Conservation (phyloP, 2,113 vertebrate species). For the Gulo gulo region DNA sequence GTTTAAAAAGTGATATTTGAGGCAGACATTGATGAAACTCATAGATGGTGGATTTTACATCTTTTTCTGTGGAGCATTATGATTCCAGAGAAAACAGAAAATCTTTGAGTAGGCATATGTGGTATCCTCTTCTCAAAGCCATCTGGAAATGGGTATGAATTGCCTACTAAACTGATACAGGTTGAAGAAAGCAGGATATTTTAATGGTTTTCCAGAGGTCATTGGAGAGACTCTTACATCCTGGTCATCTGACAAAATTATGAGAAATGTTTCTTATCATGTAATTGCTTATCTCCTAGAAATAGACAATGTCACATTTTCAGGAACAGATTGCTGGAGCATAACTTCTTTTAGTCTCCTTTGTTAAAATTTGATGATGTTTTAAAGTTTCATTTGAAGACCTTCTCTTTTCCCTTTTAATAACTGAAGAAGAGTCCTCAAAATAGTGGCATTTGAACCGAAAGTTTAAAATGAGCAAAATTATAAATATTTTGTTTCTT, state of each 20-base stretch:
- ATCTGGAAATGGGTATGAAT: background rate
- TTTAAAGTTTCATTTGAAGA: slow-evolving; percentile 22
- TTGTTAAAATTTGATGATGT: slow-evolving; percentile 21
- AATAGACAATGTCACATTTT: background rate
- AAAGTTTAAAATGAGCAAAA: slow-evolving; percentile 23
- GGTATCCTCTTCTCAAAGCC: background rate
- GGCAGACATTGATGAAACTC: background rate
- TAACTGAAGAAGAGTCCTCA: slow-evolving; percentile 44
- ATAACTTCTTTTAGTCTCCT: slow-evolving; percentile 21
- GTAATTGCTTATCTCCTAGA: background rate
- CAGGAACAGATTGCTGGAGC: background rate
- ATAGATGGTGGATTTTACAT: background rate
- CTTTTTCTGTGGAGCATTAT: background rate
- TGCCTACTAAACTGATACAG: background rate
- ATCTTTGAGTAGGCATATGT: background rate
- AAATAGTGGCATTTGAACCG: slow-evolving; percentile 15
- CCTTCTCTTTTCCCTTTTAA: background rate
- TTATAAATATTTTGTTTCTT: background rate
- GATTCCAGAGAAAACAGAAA: background rate
- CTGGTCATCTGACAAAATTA: slow-evolving; percentile 18
- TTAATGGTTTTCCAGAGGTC: background rate
- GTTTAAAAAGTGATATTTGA: slow-evolving; percentile 27
- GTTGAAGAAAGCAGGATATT: background rate
- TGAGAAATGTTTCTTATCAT: background rate
- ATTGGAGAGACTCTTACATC: slow-evolving; percentile 1